A percentile compares a stretch with the other conserved stretches of the same genome.
Conservation (phyloP, 2,888 invertebrate genomes). For the Tetropium fuscum region DNA sequence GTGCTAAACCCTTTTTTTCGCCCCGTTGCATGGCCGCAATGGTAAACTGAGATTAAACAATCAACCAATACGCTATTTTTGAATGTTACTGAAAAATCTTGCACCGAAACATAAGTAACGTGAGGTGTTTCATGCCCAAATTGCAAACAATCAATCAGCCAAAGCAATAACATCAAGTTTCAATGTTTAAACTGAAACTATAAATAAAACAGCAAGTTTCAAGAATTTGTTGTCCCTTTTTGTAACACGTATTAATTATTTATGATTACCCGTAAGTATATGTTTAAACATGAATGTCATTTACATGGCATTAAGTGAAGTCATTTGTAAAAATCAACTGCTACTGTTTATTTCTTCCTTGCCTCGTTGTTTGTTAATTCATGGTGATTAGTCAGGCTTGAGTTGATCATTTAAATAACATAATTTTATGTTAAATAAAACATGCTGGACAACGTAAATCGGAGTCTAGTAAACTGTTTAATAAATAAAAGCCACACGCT, state of each 20-base stretch:
- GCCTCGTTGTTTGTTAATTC: conserved; percentile 38
- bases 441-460: conserved; percentile 30
- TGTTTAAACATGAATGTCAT: conserved; percentile 45
- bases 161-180: conserved; percentile 22
- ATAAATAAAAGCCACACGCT: conserved; percentile 8
- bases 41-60: too few relatives aligned
- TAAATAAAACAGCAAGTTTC: conserved; percentile 25
- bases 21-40: too few relatives aligned
- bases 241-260: conserved; percentile 47
- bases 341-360: conserved; percentile 34
- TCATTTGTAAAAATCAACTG: conserved; percentile 50
- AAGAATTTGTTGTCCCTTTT: conserved; percentile 19
- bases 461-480: conserved; percentile 22
- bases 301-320: conserved; percentile 48
- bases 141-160: conserved; percentile 10
- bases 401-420: conserved; percentile 35
- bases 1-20: too few relatives aligned
- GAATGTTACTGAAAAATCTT: too few relatives aligned
- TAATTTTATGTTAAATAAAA: conserved; percentile 38
- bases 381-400: conserved; percentile 40
- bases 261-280: conserved; percentile 44
- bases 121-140: too few relatives aligned
- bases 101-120: too few relatives aligned
- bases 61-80: too few relatives aligned
- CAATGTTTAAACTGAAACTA: conserved; percentile 19